Percentiles rank a stretch among this genome's conserved stretches.
Conservation (phyloP, 1,140 invertebrate genomes). For the Aethina tumida region DNA sequence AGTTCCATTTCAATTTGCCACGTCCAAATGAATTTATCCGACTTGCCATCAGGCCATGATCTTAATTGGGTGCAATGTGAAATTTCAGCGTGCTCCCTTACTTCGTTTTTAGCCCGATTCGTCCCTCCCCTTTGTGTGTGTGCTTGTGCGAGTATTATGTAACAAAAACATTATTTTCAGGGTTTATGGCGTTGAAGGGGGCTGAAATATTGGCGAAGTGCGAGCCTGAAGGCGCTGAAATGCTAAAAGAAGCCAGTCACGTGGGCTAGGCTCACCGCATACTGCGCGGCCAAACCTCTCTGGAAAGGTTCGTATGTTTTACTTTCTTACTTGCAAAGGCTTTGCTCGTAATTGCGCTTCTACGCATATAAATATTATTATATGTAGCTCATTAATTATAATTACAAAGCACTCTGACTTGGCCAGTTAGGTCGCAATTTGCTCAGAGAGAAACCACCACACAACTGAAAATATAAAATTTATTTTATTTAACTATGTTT, state of each 20-base stretch:
- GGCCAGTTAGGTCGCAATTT: no score
- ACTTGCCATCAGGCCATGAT: no score
- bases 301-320: conserved; percentile 16
- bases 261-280: conserved; percentile 18
- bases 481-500: background rate
- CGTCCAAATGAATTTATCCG: no score
- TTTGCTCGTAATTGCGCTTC: background rate
- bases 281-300: conserved; percentile 17
- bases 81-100: no score
- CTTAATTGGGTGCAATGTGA: no score
- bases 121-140: no score
- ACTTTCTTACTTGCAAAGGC: background rate
- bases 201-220: background rate
- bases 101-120: no score
- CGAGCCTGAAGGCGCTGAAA: conserved; percentile 7
- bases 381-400: background rate
- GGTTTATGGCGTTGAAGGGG: conserved; percentile 11
- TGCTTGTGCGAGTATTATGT: no score
- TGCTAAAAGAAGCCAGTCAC: conserved; percentile 16
- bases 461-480: conserved; percentile 1
- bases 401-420: no score
- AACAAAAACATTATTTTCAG: no score
- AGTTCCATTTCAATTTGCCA: no score
- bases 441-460: no score
- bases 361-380: background rate